A percentile compares a stretch with the other conserved stretches of the same genome.
Conservation (phyloP, 1,140 invertebrate genomes). For the Zaprionus tsacasi region DNA sequence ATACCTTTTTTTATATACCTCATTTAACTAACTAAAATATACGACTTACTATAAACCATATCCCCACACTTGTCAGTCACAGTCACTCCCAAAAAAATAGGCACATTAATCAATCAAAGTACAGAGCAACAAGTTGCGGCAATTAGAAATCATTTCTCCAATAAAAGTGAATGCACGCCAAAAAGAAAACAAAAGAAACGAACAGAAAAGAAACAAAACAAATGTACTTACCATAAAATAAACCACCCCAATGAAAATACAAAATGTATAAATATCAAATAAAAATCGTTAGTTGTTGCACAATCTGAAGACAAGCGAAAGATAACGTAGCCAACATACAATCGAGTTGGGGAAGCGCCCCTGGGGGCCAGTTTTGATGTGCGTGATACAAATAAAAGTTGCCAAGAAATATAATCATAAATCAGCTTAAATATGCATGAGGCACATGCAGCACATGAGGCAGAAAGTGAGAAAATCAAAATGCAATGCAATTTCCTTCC, state of each 20-base stretch:
- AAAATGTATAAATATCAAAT: conserved; percentile 48
- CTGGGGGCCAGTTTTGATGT: conserved; percentile 28
- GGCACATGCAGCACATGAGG: conserved; percentile 47
- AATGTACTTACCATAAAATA: conserved; percentile 19
- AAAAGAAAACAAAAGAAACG: conserved; percentile 3
- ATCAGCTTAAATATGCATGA: conserved; percentile 76
- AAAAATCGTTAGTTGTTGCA: conserved; percentile 46
- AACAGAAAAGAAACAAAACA: conserved; percentile 29
- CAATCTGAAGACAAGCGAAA: conserved; percentile 41
- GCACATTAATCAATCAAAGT: not conserved
- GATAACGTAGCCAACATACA: not conserved
- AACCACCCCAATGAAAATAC: conserved; percentile 19
- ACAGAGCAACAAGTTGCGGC: not conserved
- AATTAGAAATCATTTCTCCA: conserved; percentile 26
- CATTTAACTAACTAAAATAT: not conserved
- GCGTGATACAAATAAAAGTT: conserved; percentile 72
- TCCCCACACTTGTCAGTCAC: not conserved
- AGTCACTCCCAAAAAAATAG: not conserved
- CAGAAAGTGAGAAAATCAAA: conserved; percentile 50
- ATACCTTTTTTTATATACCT: not conserved
- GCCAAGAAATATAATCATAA: conserved; percentile 74
- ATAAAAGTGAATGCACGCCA: conserved; percentile 27
- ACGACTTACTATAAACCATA: not conserved
- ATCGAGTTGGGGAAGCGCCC: not conserved
- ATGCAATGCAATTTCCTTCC: conserved; percentile 77